These are phyloP conservation scores for Triplophysa bombifrons DNA, from an alignment of 2,797 vertebrate species.

Conservation along the genomic window DNA sequence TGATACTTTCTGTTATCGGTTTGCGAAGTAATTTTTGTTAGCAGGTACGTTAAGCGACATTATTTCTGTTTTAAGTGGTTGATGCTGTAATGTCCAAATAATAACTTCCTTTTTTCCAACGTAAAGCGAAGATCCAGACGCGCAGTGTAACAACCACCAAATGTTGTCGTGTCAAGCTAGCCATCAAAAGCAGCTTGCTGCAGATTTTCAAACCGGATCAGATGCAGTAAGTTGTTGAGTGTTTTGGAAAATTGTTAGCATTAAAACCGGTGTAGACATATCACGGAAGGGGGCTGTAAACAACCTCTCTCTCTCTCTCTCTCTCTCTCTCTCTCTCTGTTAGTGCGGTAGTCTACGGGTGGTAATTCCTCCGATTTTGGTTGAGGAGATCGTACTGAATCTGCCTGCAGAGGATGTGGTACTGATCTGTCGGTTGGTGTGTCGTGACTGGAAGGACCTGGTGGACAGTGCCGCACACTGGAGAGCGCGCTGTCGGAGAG, in stretches of 20 bases:
- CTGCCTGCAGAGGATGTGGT: conserved; percentile 80
- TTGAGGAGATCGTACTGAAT: conserved; percentile 85
- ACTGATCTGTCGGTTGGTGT: conserved; percentile 77
- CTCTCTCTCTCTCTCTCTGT: neutral
- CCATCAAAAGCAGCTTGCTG: neutral
- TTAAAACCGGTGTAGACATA: neutral
- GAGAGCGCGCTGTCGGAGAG: conserved; percentile 82
- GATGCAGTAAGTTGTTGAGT: conserved; percentile 15
- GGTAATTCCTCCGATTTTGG: conserved; percentile 74
- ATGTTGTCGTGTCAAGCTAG: neutral
- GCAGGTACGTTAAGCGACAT: neutral
- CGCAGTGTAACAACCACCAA: neutral
- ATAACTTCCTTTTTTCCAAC: neutral
- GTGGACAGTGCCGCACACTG: conserved; percentile 84
- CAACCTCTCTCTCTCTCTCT: too few relatives aligned
- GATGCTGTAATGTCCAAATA: neutral
- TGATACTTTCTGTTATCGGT: neutral
- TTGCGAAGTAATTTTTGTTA: neutral
- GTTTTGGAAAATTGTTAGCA: neutral
- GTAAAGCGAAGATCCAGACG: neutral
- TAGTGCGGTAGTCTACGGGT: neutral
- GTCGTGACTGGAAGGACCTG: conserved; percentile 81
- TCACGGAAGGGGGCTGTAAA: neutral
- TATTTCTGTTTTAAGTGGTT: neutral
- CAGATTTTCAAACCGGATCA: neutral